These are phyloP conservation scores for Plecotus auritus DNA, from an alignment of 2,113 vertebrate genomes.

Conservation along the genomic window DNA sequence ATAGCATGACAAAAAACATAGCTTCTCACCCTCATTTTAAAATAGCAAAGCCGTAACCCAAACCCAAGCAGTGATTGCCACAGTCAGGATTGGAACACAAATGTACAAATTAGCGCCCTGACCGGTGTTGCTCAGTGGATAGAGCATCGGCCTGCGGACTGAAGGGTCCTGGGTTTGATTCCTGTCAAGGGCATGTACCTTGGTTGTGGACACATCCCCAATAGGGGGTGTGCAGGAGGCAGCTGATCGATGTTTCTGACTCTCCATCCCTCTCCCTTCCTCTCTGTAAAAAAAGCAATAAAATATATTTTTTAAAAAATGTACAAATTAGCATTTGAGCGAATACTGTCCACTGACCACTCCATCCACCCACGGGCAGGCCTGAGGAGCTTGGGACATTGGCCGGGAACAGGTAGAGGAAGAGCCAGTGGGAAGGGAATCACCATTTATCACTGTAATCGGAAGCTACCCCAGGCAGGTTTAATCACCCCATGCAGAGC, in stretches of 20 bases:
- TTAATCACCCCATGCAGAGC: conserved; percentile 78
- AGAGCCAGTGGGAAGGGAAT: conserved; percentile 46
- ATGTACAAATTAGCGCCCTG: background rate
- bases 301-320: too few species aligned
- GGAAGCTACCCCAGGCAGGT: conserved; percentile 76
- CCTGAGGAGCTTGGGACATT: background rate
- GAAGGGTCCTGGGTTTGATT: too few species aligned
- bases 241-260: too few species aligned
- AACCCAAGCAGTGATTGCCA: background rate
- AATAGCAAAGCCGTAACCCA: background rate
- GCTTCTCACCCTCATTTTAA: background rate
- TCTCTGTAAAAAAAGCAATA: too few species aligned
- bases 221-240: too few species aligned
- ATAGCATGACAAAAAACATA: background rate
- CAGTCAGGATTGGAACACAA: background rate
- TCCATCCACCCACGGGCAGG: background rate
- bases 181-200: too few species aligned
- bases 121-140: too few species aligned
- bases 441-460: conserved; percentile 78
- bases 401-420: background rate
- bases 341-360: background rate
- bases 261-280: too few species aligned
- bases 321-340: background rate
- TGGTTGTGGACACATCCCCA: too few species aligned
- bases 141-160: too few species aligned